Evolutionary conservation across 2,797 vertebrate species (phyloP), one percentile per base, ranked within the genome.

Genomic region (Coranthus polyacanthus): DNA sequence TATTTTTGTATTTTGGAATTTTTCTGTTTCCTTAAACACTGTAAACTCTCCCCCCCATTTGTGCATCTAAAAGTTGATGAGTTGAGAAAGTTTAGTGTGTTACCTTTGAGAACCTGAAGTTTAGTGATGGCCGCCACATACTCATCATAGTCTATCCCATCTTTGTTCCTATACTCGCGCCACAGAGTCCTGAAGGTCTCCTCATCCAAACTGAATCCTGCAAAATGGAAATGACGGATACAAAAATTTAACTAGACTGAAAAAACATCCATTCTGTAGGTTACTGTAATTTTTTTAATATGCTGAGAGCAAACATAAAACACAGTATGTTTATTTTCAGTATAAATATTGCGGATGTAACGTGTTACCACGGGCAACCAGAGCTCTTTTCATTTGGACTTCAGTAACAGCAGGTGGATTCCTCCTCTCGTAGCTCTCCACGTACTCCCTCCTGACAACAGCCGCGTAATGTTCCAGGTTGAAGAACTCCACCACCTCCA

Each of bases 21-120:
- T n/a, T n/a, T n/a, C n/a, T n/a, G n/a, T n/a, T n/a, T n/a, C n/a
- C n/a, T n/a, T n/a, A n/a, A n/a, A n/a, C n/a, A n/a, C n/a, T n/a
- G n/a, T n/a, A n/a, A n/a, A n/a, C n/a, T n/a, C n/a, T n/a, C n/a
- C n/a, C n/a, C n/a, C n/a, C 22, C 9, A 5, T 5, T 15, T 22
- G 21, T 44, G 0, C 18, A 20, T 15, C 5, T 8, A 18, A 2
- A 13, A 26, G 13, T 47, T 12, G 4, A 2, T 46, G 0, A 21
- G 3, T 20, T 3, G 6, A n/a, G n/a, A n/a, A 12, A 3, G 9
- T 43, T 7, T 21, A 5, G 9, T 26, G n/a, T 6, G 0, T 57
- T 70, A 89, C 89, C 83, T 85, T 63, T 86, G 42, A 92, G 83
- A 49, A 90, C 81, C 45, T 81, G 74, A 17, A 93, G 86, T 72